Conservation (phyloP, 2,888 invertebrate genomes). For the Enoplolaimus lenunculus region DNA sequence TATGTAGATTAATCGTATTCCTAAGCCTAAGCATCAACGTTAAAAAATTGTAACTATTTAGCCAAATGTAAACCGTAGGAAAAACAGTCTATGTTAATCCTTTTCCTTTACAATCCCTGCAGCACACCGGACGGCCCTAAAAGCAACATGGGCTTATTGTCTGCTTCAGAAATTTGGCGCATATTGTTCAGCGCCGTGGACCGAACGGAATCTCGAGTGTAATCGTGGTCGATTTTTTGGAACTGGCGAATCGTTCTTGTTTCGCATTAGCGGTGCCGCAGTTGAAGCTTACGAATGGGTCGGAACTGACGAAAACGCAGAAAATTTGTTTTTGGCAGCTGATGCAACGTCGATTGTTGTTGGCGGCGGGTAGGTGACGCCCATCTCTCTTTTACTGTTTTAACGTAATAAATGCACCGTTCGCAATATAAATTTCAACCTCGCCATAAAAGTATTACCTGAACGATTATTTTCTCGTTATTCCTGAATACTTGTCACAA, state of each 20-base stretch:
- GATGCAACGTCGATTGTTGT: neutral
- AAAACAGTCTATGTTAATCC: neutral
- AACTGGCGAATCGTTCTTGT: constrained; percentile 19
- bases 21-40: too few species aligned
- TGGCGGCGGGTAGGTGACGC: constrained; percentile 21
- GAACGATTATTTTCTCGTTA: too few species aligned
- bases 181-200: constrained; percentile 16
- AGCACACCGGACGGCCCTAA: too few species aligned
- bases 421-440: too few species aligned
- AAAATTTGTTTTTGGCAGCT: constrained; percentile 17
- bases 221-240: constrained; percentile 8
- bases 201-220: neutral
- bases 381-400: too few species aligned
- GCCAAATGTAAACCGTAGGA: neutral
- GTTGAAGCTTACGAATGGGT: constrained; percentile 8
- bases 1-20: too few species aligned
- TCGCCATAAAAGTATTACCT: too few species aligned
- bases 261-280: constrained; percentile 2
- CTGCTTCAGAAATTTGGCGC: constrained; percentile 15
- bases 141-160: too few species aligned
- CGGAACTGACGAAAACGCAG: neutral
- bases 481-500: too few species aligned
- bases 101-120: too few species aligned
- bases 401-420: too few species aligned
- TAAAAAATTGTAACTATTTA: too few species aligned